Evolutionary conservation across 2,888 invertebrate genomes (phyloP), one percentile per base, ranked within the genome.

Genomic region (Spilosoma lubricipeda): DNA sequence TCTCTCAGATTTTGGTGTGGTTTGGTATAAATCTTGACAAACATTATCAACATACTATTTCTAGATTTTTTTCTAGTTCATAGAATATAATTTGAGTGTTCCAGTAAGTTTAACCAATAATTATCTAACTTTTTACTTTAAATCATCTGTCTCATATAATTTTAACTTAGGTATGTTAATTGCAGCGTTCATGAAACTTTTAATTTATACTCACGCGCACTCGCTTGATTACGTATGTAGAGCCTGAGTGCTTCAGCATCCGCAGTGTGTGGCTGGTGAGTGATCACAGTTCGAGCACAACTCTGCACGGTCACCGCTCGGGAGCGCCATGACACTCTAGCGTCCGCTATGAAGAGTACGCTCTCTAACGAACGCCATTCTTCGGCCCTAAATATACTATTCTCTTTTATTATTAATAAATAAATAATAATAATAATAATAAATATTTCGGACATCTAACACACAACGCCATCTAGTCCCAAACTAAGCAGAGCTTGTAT

Each of bases 331-430:
- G 94, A 94, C 42, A 98, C 95, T 36, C 96, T 96, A 33, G 97
- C 96, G 88, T 98, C 98, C 3, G 97, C 96, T 75, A 98, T 92
- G 90, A 98, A 98, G 23, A 98, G 89, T 68, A 97, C 96, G 73
- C 98, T 98, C 71, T 96, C 95, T 71, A 96, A 90, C 0, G 97
- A 96, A 75, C 96, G 96, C 98, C 98, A 98, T 70, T 95, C 91
- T 77, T 96, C 96, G 0, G 97, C 96, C 81, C 97, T 96, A 82
- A 27, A 39, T 27, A 18, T 30, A 45, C 1, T 27, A 45, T 27
- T 27, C 56, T 11, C 3, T 56, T 56, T n/a, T n/a, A n/a, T 56
- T 13, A n/a, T 59, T n/a, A n/a, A n/a, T n/a, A n/a, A n/a, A n/a
- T n/a, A n/a, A n/a, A n/a, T n/a, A n/a, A n/a, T n/a, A n/a, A n/a